These are phyloP conservation scores for Zosterops pallidus DNA, from an alignment of 2,113 vertebrate genomes.

Conservation along the genomic window DNA sequence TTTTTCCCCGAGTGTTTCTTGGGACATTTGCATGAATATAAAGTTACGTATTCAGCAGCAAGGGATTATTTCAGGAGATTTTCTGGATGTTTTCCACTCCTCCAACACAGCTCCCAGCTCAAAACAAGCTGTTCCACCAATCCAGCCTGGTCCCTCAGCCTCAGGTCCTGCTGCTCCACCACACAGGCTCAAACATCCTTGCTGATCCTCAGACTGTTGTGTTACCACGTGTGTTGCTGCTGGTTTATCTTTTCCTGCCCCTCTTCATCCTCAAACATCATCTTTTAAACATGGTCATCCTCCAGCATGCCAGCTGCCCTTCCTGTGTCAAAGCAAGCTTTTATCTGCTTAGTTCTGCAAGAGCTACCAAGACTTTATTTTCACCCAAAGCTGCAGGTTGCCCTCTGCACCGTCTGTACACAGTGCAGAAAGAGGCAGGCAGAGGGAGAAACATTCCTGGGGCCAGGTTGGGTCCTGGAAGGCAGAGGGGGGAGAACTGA, in stretches of 20 bases:
- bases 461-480: fast-evolving
- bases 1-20: not conserved
- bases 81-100: not conserved
- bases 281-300: not conserved
- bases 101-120: not conserved
- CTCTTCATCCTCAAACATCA: not conserved
- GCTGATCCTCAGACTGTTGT: not conserved
- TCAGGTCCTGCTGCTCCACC: not conserved
- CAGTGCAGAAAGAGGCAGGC: not conserved
- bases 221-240: fast-evolving
- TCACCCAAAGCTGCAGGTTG: not conserved
- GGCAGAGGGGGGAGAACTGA: not conserved
- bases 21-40: not conserved
- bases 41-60: not conserved
- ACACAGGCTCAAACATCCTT: not conserved
- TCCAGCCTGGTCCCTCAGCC: not conserved
- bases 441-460: not conserved
- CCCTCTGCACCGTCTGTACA: not conserved
- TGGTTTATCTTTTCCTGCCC: not conserved
- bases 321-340: not conserved
- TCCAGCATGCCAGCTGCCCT: not conserved
- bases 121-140: not conserved
- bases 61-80: not conserved
- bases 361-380: not conserved
- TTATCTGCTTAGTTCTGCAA: not conserved